Base-by-base conservation (phyloP, 2,888 invertebrate species). In the Aporophyla lueneburgensis region DNA sequence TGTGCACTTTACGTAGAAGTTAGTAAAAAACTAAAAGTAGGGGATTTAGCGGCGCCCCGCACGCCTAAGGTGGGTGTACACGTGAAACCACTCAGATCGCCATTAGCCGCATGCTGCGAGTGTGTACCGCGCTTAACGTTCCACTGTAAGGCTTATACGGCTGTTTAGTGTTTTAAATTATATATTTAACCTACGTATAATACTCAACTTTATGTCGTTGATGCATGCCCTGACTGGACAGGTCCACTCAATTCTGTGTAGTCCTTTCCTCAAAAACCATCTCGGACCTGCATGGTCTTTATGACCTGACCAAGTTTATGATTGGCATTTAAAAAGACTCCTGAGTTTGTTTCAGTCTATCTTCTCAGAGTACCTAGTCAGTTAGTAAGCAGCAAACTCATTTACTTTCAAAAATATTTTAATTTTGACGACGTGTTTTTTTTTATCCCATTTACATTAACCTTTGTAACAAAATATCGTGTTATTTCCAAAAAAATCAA, bases 11-110 rank as follows among this genome's bases (percentile, higher is more conserved):
- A 87, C 88, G 91, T 88, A 87, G 87, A 89, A 86, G 87, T 88
- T 88, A 75, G 91, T 93, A 95, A 95, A 95, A 95, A 95, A 94
- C 93, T 94, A 93, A 93, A 93, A 93, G 93, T 92, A 85, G 89
- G 91, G 93, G 93, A 90, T 92, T 91, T 92, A 88, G 86, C 83
- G 88, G 88, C 90, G 73, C 91, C 92, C 92, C 91, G 88, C 89
- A 86, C 85, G 92, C 90, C 88, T 90, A 92, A 93, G 94, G 94
- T 93, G 93, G 81, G 91, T 74, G 88, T 92, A 95, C 95, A 95
- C 91, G 95, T 90, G 93, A 95, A 95, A 93, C 95, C 95, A 95
- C 95, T 95, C 95, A 94, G 91, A 89, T 88, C 78, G 87, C 92
- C 93, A 93, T 93, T 93, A 94, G 92, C 89, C 87, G 87, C 88